Base-by-base conservation (phyloP, 2,797 vertebrate species). In the Lepidocolaptes lacrymiger region DNA sequence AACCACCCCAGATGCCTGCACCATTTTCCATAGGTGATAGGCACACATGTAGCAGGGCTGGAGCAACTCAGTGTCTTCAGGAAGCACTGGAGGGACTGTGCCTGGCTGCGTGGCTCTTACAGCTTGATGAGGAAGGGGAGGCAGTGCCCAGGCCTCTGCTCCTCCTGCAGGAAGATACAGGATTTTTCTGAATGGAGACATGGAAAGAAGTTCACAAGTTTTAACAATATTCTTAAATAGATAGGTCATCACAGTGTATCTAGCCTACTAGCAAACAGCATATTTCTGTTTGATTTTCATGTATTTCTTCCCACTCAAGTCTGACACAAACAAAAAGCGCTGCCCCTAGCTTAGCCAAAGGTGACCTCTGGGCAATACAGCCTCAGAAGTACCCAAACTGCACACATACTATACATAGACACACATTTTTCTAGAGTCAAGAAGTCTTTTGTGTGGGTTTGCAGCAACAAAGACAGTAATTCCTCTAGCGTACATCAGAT, bases 391-490 rank as follows among this genome's bases (percentile, higher is more conserved):
- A 95, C 56, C 92, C 72, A 67, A 85, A 79, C 24, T 87, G 92
- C 92, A 91, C 95, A 96, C 93, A 77, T 92, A 92, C 90, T 93
- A 95, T 96, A 95, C 93, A 96, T 3, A 95, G 81, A 87, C 75
- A 61, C 9, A 61, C 68, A 95, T 96, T 96, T 94, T 96, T 96
- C 72, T 72, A 51, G 56, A 96, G 86, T 80, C 44, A 48, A 95
- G 56, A 88, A 95, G 72, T 62, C 92, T 97, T 97, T 97, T 89
- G 78, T 95, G 96, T 96, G 96, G 94, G 89, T 92, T 96, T 91
- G 44, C 61, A 87, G 88, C 10, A 37, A 83, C 43, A 68, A 85
- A 92, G 71, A n/a, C 49, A 74, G 54, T 86, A 78, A 94, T 58
- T 90, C 62, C 55, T 86, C 66, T 49, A n/a, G 30, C 4, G 14